Percentiles rank a stretch among this genome's conserved stretches.
phyloP scores from a whole-genome alignment of 92 coral and sea anemone genomes.

The Zoanthus sansibaricus region DNA sequence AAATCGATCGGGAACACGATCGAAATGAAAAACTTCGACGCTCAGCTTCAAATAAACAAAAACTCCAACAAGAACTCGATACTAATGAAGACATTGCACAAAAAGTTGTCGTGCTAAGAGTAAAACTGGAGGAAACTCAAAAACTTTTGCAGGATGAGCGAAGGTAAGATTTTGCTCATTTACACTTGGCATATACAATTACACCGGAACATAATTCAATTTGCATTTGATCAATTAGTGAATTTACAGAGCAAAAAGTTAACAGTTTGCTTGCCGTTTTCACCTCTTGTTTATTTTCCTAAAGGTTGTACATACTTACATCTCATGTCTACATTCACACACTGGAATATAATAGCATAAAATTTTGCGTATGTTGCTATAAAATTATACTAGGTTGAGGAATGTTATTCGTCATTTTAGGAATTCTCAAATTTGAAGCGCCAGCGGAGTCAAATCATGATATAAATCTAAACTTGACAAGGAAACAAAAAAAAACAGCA shows the following conservation, averaged over 20 bases:
- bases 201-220: neutral
- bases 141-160: constrained; percentile 79
- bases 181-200: neutral
- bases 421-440: constrained; percentile 10
- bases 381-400: neutral
- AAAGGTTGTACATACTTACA: neutral
- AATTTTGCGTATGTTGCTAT: neutral
- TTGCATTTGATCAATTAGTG: neutral
- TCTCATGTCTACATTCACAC: neutral
- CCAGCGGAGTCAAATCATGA: neutral
- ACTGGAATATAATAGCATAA: neutral
- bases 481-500: neutral
- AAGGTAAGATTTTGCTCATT: constrained; percentile 64
- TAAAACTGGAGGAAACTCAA: constrained; percentile 81
- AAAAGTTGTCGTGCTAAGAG: constrained; percentile 67
- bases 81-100: constrained; percentile 66
- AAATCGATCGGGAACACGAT: constrained; percentile 15
- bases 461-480: neutral
- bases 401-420: constrained; percentile 34
- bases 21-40: constrained; percentile 64
- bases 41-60: constrained; percentile 48
- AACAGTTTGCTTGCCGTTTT: no score
- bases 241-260: neutral
- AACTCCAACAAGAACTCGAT: constrained; percentile 52
- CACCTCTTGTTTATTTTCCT: no score